Conservation (phyloP, 1,140 invertebrate genomes). For the Drosophila persimilis region DNA sequence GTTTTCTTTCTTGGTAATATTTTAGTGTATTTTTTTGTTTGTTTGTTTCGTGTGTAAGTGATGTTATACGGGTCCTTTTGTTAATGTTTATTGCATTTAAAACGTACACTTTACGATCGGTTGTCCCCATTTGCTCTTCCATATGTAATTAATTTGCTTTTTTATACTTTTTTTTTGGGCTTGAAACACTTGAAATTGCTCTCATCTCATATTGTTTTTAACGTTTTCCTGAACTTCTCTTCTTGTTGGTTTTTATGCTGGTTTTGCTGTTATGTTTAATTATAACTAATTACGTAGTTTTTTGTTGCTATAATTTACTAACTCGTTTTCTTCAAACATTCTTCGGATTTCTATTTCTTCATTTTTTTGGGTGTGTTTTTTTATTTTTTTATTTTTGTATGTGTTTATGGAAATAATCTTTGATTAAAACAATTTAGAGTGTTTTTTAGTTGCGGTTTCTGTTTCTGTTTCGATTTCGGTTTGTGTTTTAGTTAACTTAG, state of each 20-base stretch:
- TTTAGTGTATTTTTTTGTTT: conserved; percentile 13
- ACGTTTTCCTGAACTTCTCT: conserved; percentile 3
- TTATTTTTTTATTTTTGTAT: background rate
- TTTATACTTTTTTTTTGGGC: conserved; percentile 46
- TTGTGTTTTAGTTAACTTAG: conserved; percentile 62
- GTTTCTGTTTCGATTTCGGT: conserved; percentile 17
- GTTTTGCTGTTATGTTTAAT: conserved; percentile 53
- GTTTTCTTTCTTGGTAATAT: conserved; percentile 12
- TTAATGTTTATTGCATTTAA: conserved; percentile 71
- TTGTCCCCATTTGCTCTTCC: conserved; percentile 38
- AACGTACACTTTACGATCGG: conserved; percentile 61
- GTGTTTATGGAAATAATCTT: conserved; percentile 29
- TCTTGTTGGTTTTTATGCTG: conserved; percentile 30
- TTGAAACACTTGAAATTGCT: conserved; percentile 81
- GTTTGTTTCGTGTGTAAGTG: conserved; percentile 42
- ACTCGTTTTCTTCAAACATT: conserved; percentile 67
- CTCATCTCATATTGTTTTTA: conserved; percentile 64
- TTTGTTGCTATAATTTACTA: conserved; percentile 69
- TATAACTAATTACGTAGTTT: conserved; percentile 69
- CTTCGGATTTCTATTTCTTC: conserved; percentile 10
- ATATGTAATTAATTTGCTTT: conserved; percentile 42
- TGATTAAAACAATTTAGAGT: conserved; percentile 29
- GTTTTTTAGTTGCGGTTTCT: conserved; percentile 18
- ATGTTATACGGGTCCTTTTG: conserved; percentile 31
- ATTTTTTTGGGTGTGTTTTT: conserved; percentile 22